These are phyloP conservation scores for Allobates femoralis DNA, from an alignment of 2,797 vertebrate species.

Conservation along the genomic window DNA sequence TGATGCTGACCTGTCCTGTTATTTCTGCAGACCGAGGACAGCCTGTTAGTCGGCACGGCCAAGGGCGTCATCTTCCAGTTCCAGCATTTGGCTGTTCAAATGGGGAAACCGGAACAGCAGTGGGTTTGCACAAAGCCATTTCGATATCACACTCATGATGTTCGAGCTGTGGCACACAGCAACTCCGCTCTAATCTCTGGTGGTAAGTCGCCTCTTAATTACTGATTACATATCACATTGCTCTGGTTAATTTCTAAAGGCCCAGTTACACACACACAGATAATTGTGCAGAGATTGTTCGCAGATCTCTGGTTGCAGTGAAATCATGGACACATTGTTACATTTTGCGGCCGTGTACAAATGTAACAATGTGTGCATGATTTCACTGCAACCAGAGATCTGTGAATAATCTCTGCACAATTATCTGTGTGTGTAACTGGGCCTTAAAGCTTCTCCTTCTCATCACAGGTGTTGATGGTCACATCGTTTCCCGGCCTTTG, in stretches of 20 bases:
- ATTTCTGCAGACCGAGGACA: slow-evolving; percentile 84
- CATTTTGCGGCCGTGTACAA: too few species aligned
- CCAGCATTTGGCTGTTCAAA: slow-evolving; percentile 80
- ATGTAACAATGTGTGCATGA: too few species aligned
- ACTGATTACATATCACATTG: neutral
- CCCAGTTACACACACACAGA: too few species aligned
- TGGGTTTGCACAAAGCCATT: slow-evolving; percentile 92
- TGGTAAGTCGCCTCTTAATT: slow-evolving; percentile 74
- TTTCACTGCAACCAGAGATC: too few species aligned
- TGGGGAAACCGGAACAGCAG: slow-evolving; percentile 76
- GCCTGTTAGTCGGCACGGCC: slow-evolving; percentile 88
- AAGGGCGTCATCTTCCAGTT: slow-evolving; percentile 89
- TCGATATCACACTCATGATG: slow-evolving; percentile 90
- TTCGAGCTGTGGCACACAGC: slow-evolving; percentile 85
- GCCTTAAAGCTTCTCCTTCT: neutral
- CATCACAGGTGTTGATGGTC: slow-evolving; percentile 86
- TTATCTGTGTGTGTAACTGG: too few species aligned
- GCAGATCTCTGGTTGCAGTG: too few species aligned
- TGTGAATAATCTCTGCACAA: too few species aligned
- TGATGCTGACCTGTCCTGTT: neutral
- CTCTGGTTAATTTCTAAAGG: neutral
- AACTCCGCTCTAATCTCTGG: slow-evolving; percentile 86
- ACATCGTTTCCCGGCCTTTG: slow-evolving; percentile 88
- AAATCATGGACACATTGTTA: too few species aligned
- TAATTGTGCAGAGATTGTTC: too few species aligned